A percentile compares a stretch with the other conserved stretches of the same genome.
Conservation (phyloP, 2,797 vertebrate species). For the Anguilla marmorata region DNA sequence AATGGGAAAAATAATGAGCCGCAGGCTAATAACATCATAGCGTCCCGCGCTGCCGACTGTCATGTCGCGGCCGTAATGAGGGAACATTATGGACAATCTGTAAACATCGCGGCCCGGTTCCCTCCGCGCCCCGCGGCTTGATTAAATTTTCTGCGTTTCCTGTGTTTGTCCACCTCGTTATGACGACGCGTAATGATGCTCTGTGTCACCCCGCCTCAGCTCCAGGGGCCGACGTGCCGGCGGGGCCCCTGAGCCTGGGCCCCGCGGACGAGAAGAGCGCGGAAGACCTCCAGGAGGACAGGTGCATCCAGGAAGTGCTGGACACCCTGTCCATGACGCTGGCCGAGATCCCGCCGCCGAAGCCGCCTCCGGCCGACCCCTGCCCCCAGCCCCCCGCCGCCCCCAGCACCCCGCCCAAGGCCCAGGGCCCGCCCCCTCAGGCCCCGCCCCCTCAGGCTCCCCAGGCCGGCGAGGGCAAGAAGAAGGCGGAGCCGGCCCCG, state of each 20-base stretch:
- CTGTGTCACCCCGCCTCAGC: background rate
- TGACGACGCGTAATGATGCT: background rate
- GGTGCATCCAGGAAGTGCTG: conserved; percentile 63
- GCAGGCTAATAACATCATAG: background rate
- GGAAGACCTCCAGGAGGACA: conserved; percentile 60
- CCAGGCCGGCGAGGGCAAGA: conserved; percentile 70
- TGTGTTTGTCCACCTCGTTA: background rate
- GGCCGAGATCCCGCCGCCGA: conserved; percentile 53
- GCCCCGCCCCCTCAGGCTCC: conserved; percentile 42
- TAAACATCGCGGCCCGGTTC: background rate
- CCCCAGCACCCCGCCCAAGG: conserved; percentile 60
- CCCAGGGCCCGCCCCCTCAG: conserved; percentile 55
- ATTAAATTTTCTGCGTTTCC: background rate
- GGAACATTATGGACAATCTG: background rate
- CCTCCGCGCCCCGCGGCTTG: background rate
- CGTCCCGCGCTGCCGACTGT: background rate
- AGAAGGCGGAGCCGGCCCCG: conserved; percentile 67
- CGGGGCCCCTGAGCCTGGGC: conserved; percentile 38
- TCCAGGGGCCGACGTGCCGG: background rate
- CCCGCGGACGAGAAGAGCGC: conserved; percentile 55
- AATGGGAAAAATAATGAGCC: conserved; percentile 2
- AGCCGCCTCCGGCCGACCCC: conserved; percentile 56
- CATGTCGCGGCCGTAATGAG: background rate
- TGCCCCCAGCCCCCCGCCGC: conserved; percentile 47
- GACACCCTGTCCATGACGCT: conserved; percentile 65